phyloP scores from a whole-genome alignment of 2,113 vertebrate species.

The Petroica traversi region DNA sequence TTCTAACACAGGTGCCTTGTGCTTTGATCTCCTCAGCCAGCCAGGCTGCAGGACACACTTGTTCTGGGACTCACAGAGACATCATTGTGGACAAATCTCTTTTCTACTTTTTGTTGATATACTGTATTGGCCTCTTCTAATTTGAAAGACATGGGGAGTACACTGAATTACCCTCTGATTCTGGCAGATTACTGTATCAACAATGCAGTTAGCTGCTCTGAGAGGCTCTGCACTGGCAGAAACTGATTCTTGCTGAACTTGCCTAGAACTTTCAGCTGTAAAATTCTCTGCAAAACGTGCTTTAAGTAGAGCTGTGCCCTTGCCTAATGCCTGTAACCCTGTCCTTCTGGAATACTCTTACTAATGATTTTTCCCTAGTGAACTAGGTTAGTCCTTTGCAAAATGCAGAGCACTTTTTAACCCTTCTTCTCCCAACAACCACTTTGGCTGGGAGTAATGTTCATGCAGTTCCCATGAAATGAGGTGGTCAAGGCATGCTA shows the following conservation, averaged over 20 bases:
- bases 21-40: accelerated
- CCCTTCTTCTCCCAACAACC: neutral
- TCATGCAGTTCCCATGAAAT: neutral
- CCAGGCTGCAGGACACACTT: neutral
- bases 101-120: neutral
- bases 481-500: neutral
- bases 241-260: neutral
- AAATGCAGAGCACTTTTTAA: neutral
- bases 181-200: neutral
- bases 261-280: neutral
- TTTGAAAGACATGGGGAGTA: neutral
- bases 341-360: neutral
- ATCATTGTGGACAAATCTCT: neutral
- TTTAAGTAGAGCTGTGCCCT: neutral
- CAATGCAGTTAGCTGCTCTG: neutral
- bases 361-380: neutral
- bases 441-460: neutral
- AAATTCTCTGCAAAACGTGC: neutral
- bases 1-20: neutral
- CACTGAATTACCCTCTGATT: neutral
- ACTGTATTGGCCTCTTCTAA: neutral
- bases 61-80: neutral
- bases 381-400: neutral
- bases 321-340: neutral
- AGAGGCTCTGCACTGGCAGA: neutral